Conservation (phyloP, 2,888 invertebrate genomes). For the Leptinotarsa peninsularis region DNA sequence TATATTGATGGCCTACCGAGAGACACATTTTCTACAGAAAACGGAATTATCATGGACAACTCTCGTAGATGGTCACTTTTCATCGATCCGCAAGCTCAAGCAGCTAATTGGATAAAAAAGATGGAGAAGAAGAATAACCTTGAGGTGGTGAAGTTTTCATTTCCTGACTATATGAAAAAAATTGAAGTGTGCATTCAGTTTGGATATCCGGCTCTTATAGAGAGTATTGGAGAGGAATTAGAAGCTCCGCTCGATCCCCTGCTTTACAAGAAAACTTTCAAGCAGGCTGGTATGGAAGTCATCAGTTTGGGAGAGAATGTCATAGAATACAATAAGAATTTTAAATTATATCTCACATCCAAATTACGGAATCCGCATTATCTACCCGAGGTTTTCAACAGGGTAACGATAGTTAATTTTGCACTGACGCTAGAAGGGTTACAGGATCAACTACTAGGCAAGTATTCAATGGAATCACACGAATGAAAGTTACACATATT, state of each 20-base stretch:
- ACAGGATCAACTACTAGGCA: constrained; percentile 85
- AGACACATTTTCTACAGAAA: constrained; percentile 86
- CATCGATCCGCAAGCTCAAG: constrained; percentile 88
- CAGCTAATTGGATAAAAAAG: constrained; percentile 87
- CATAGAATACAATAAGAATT: constrained; percentile 80
- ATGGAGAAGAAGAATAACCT: constrained; percentile 82
- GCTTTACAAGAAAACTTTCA: constrained; percentile 79
- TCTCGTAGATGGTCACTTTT: constrained; percentile 84
- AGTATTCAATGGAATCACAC: constrained; percentile 5
- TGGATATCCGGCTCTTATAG: constrained; percentile 82
- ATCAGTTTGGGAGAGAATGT: constrained; percentile 84
- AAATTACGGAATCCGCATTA: constrained; percentile 88
- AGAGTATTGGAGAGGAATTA: constrained; percentile 81
- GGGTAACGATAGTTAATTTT: constrained; percentile 87
- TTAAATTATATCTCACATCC: constrained; percentile 84
- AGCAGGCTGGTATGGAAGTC: constrained; percentile 79
- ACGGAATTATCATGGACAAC: constrained; percentile 85
- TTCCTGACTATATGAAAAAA: constrained; percentile 80
- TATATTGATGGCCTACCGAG: constrained; percentile 84
- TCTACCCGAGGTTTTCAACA: constrained; percentile 85
- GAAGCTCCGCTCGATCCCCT: constrained; percentile 85
- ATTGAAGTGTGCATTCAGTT: constrained; percentile 81
- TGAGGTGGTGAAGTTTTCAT: constrained; percentile 79
- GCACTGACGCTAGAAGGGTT: constrained; percentile 84
- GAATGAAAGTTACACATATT: not conserved